Percentiles rank a stretch among this genome's conserved stretches.
Conservation (phyloP, 1,140 invertebrate genomes). For the Sarcophaga bullata region DNA sequence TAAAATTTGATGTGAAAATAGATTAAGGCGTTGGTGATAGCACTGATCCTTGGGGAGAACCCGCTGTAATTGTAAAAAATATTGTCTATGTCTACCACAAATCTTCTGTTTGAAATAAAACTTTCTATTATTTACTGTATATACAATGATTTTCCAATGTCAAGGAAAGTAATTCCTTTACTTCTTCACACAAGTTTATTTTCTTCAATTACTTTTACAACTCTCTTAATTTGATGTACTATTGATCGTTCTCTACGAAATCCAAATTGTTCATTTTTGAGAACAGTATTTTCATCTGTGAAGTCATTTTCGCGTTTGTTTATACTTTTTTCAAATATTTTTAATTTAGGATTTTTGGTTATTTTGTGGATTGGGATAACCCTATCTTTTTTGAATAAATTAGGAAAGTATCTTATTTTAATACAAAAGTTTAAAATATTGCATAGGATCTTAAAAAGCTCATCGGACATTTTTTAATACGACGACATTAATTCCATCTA, state of each 20-base stretch:
- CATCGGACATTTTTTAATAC: not conserved
- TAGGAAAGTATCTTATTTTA: not conserved
- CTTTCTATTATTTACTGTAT: not conserved
- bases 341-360: not conserved
- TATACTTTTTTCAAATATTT: not conserved
- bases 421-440: slow-evolving; percentile 10
- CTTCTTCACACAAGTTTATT: not conserved
- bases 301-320: not conserved
- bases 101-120: not conserved
- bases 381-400: not conserved
- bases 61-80: slow-evolving; percentile 18
- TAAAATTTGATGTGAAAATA: slow-evolving; percentile 21
- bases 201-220: not conserved
- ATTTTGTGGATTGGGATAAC: not conserved
- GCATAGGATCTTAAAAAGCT: not conserved
- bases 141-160: not conserved
- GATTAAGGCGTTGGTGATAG: slow-evolving; percentile 11
- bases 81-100: not conserved
- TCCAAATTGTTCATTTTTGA: not conserved
- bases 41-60: slow-evolving; percentile 6
- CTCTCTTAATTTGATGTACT: not conserved
- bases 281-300: not conserved
- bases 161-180: not conserved
- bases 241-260: not conserved
- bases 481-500: no score